Conservation (phyloP, 2,113 vertebrate genomes). For the Cyphomyrus plagiostoma region DNA sequence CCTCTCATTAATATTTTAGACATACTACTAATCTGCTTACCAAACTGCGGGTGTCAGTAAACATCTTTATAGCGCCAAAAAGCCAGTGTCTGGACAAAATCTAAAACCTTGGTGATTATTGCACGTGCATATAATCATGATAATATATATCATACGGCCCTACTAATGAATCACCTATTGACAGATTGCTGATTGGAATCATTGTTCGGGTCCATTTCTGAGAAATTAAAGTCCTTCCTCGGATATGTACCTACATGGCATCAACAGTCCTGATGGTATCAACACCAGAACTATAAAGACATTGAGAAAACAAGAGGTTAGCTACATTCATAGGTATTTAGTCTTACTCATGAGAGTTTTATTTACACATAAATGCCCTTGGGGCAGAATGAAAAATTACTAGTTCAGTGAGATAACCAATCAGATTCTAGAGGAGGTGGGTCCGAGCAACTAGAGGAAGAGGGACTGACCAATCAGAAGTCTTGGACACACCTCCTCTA, state of each 20-base stretch:
- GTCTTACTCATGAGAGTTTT: background rate
- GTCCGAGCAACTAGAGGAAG: no score
- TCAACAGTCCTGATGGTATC: background rate
- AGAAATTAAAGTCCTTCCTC: background rate
- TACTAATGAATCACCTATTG: background rate
- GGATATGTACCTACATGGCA: background rate
- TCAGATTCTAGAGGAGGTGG: no score
- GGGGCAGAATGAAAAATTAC: no score
- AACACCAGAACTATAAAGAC: background rate
- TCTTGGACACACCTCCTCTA: background rate
- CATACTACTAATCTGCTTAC: no score
- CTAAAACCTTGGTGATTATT: background rate
- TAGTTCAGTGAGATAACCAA: no score
- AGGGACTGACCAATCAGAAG: background rate
- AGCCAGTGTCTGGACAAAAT: background rate
- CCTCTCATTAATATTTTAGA: background rate
- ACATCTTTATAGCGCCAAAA: background rate
- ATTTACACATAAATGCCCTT: no score
- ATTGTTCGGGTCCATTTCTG: background rate
- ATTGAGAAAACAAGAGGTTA: background rate
- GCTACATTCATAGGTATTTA: background rate
- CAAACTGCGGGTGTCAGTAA: background rate
- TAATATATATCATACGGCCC: background rate
- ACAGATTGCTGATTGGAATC: background rate
- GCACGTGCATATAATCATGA: background rate